Evolutionary conservation across 2,113 vertebrate genomes (phyloP).

Genomic region (Carassius auratus): DNA sequence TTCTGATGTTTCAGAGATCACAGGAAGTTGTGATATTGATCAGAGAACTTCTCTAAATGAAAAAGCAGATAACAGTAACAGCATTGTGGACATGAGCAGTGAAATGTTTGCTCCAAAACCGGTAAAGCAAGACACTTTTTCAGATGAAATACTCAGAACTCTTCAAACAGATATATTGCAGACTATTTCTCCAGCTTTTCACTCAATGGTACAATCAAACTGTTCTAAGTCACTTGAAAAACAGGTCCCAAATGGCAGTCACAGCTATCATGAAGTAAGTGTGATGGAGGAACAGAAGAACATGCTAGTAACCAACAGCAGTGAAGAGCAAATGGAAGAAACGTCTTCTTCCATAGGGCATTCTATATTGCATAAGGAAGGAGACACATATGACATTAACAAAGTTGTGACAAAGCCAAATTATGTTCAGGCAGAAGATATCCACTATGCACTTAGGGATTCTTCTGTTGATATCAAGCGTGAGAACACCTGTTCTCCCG

Average conservation of each 20-base stretch:
- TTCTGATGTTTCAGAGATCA: conserved; percentile 47
- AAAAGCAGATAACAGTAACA: conserved; percentile 71
- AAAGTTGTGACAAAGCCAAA: conserved; percentile 45
- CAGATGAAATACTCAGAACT: conserved; percentile 68
- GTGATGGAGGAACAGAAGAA: conserved; percentile 42
- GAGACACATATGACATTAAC: conserved; percentile 32
- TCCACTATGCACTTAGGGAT: conserved; percentile 62
- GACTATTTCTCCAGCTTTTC: conserved; percentile 70
- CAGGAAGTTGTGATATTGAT: conserved; percentile 57
- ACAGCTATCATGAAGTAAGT: conserved; percentile 53
- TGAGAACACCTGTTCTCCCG: conserved; percentile 62
- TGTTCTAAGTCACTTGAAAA: conserved; percentile 55
- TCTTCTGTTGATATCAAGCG: conserved; percentile 69
- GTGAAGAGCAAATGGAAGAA: conserved; percentile 45
- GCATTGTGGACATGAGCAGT: conserved; percentile 62
- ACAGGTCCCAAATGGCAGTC: conserved; percentile 52
- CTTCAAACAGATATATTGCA: conserved; percentile 77
- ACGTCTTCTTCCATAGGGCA: conserved; percentile 7
- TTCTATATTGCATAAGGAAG: conserved; percentile 22
- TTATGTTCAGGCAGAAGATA: conserved; percentile 53
- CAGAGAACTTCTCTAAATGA: conserved; percentile 55
- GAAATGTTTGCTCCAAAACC: conserved; percentile 52
- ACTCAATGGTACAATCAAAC: conserved; percentile 60
- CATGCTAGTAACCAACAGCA: conserved; percentile 37
- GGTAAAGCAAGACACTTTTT: conserved; percentile 55